Evolutionary conservation across 2,113 vertebrate species (phyloP), one percentile per base, ranked within the genome.

Genomic region (Syngnathus typhle): DNA sequence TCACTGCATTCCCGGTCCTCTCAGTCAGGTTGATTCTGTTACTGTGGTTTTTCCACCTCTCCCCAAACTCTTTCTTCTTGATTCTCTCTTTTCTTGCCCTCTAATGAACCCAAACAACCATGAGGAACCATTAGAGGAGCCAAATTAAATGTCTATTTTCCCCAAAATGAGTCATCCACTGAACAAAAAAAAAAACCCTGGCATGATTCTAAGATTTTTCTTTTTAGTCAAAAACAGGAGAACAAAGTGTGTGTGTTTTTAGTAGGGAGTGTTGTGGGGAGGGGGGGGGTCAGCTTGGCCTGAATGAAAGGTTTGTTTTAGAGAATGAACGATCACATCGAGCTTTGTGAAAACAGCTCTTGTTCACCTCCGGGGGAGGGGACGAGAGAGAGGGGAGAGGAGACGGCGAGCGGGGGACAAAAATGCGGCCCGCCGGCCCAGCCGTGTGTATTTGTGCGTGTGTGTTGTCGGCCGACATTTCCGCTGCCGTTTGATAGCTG

Each of bases 271-370:
- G 64, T 52, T 54, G 64, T 38, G 47, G 63, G 60, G 73, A 43
- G 74, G 65, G 77, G 62, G 41, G 62, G 59, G 49, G 54, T 69
- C 60, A 69, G 36, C 32, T 21, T 69, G 69, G 70, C 67, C 70
- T 88, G 88, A 89, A 89, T 89, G 80, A 85, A 83, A 71, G 82
- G 83, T 83, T 90, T 90, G 88, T 88, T 85, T 85, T 82, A 76
- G 72, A 86, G 78, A 83, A 81, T 80, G 81, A 46, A 76, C 61
- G 73, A 84, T 82, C 75, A 79, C 85, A 82, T 84, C 82, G 79
- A 72, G 80, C 75, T 87, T 85, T 87, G 78, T 91, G 82, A 89
- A 91, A 90, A 89, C 88, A 56, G 63, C 79, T 88, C 87, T 89
- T 88, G 86, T 90, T 89, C 76, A 60, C 19, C 69, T 56, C 67